These are phyloP conservation scores for Ramazzottius varieornatus DNA, from an alignment of 2,888 invertebrate genomes.

Conservation along the genomic window DNA sequence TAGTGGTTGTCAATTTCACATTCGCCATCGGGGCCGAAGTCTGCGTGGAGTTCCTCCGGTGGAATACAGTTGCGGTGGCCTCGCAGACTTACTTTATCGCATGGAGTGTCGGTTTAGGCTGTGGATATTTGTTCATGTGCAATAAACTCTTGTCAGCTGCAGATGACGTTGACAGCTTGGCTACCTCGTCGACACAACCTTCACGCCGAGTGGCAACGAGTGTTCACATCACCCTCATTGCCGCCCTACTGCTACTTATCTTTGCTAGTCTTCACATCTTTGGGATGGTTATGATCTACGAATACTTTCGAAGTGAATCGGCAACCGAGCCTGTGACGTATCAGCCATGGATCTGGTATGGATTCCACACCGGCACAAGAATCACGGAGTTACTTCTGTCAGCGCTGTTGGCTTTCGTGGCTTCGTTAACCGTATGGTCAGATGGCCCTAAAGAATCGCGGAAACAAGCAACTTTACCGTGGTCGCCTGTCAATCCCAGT, in stretches of 20 bases:
- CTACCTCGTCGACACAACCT: neutral
- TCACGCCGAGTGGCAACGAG: neutral
- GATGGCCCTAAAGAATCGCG: too few relatives aligned
- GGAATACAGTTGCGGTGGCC: neutral
- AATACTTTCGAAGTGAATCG: neutral
- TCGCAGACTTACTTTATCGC: constrained; percentile 1
- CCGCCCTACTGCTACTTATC: neutral
- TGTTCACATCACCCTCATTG: neutral
- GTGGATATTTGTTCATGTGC: neutral
- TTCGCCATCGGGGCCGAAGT: neutral
- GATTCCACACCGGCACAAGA: neutral
- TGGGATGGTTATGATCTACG: neutral
- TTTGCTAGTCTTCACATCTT: neutral
- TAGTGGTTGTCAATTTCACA: neutral
- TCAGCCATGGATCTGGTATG: neutral
- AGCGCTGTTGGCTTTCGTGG: neutral
- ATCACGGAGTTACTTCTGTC: neutral
- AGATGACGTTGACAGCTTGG: neutral
- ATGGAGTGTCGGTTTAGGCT: neutral
- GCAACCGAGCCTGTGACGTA: neutral
- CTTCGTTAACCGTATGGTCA: neutral
- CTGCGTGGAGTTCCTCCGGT: neutral
- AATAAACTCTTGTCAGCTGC: neutral
- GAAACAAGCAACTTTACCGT: too few relatives aligned
- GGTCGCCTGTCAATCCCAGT: too few relatives aligned